Evolutionary conservation across 1,140 invertebrate species (phyloP), one percentile per base, ranked within the genome.

Genomic region (Atta colombica): DNA sequence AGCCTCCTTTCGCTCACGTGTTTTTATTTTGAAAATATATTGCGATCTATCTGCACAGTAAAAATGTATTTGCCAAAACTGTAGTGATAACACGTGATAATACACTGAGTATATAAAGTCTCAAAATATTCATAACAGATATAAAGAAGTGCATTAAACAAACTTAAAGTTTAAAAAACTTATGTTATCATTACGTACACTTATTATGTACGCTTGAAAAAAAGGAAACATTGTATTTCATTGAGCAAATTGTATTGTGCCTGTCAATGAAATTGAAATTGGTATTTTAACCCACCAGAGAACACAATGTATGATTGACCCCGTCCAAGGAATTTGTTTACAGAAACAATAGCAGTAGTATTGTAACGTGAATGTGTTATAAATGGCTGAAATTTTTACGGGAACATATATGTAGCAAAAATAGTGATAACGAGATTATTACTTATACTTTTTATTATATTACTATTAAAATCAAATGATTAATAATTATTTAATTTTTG

Each of bases 11-110:
- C 28, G 58, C 18, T 65, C 82, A 53, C 49, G 45, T 28, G 81
- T 7, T 25, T 55, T 75, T 85, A 45, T 66, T 85, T 85, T 77
- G 68, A 58, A n/a, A 82, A 49, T 82, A 49, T 8, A 35, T 74
- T 21, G 21, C 25, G 12, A 49, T 31, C 18, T 72, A 35, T 1
- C 31, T 8, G 51, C 8, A 21, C 21, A 10, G 6, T 58, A n/a
- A 55, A 45, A 55, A 31, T 66, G 31, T 66, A 81, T 58, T 82
- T 82, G 35, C 18, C 35, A 18, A 60, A 60, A 31, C 39, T 49
- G 53, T 21, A 10, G 18, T 21, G 31, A 3, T 75, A 35, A 58
- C 28, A 14, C 18, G 58, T 49, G 45, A 51, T 6, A 63, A 6
- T 31, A 28, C 7, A 77, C 8, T 3, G 18, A 18, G 18, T 25